Conservation (phyloP, 2,113 vertebrate species). For the Crotalus tigris region DNA sequence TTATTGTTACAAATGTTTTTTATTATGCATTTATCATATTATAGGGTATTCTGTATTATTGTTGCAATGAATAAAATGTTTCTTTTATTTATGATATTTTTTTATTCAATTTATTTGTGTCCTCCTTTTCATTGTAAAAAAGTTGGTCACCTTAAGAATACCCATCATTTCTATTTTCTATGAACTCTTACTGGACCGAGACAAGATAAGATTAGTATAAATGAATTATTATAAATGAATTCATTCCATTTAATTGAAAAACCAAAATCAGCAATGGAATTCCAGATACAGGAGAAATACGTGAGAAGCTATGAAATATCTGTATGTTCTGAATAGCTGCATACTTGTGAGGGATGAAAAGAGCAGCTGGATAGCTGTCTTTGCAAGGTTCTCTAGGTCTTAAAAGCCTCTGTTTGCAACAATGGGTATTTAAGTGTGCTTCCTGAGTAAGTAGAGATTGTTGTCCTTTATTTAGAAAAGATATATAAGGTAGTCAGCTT, state of each 20-base stretch:
- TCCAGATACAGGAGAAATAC: neutral
- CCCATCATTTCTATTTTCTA: neutral
- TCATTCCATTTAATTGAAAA: neutral
- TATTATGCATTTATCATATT: too few relatives aligned
- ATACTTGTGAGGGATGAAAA: neutral
- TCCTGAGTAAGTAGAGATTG: neutral
- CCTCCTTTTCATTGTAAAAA: too few relatives aligned
- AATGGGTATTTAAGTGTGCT: neutral
- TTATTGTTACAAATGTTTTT: too few relatives aligned
- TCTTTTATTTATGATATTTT: too few relatives aligned
- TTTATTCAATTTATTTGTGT: too few relatives aligned
- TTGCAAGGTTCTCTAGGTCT: neutral
- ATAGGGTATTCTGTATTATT: too few relatives aligned
- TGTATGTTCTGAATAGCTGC: neutral
- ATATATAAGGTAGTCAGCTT: neutral
- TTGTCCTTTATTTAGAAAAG: neutral
- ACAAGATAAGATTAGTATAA: neutral
- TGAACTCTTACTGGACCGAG: neutral
- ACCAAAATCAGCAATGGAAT: neutral
- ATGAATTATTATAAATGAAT: neutral
- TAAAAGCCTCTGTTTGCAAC: neutral
- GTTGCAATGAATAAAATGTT: too few relatives aligned
- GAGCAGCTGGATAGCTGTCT: neutral
- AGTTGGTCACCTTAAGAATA: neutral
- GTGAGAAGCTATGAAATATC: neutral